phyloP scores from a whole-genome alignment of 2,888 invertebrate species.

The Aphidius colemani region DNA sequence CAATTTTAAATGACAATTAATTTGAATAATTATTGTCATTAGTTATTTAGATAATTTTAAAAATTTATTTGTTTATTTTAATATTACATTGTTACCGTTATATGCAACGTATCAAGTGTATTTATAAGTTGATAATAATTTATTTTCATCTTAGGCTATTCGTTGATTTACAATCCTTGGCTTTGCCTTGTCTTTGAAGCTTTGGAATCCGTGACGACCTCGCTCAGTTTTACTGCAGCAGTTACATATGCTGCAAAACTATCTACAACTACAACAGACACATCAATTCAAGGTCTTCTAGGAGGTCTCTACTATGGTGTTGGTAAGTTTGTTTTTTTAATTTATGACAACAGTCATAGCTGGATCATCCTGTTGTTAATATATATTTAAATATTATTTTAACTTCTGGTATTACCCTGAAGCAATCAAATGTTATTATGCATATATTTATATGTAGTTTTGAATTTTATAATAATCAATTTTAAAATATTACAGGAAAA shows the following conservation, averaged over 20 bases:
- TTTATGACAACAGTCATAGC: slow-evolving; percentile 7
- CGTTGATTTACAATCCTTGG: slow-evolving; percentile 78
- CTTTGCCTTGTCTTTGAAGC: slow-evolving; percentile 76
- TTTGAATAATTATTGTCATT: too few species aligned
- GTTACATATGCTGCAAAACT: slow-evolving; percentile 78
- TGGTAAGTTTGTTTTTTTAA: slow-evolving; percentile 61
- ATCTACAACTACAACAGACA: slow-evolving; percentile 75
- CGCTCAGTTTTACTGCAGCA: slow-evolving; percentile 76
- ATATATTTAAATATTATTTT: neutral
- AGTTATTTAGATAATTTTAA: too few species aligned
- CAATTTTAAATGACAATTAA: neutral
- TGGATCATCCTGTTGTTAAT: slow-evolving; percentile 11
- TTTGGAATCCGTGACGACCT: slow-evolving; percentile 76
- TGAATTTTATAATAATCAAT: too few species aligned
- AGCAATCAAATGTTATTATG: too few species aligned
- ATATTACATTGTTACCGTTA: slow-evolving; percentile 3
- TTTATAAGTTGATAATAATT: slow-evolving; percentile 8
- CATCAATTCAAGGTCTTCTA: slow-evolving; percentile 76
- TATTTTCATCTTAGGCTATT: slow-evolving; percentile 65
- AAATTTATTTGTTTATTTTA: neutral
- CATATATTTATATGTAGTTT: too few species aligned
- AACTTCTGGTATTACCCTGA: too few species aligned
- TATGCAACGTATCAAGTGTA: neutral
- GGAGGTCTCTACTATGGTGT: slow-evolving; percentile 83
- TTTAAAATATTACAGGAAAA: slow-evolving; percentile 64